These are phyloP conservation scores for Pantala flavescens DNA, from an alignment of 1,140 invertebrate species.

Conservation along the genomic window DNA sequence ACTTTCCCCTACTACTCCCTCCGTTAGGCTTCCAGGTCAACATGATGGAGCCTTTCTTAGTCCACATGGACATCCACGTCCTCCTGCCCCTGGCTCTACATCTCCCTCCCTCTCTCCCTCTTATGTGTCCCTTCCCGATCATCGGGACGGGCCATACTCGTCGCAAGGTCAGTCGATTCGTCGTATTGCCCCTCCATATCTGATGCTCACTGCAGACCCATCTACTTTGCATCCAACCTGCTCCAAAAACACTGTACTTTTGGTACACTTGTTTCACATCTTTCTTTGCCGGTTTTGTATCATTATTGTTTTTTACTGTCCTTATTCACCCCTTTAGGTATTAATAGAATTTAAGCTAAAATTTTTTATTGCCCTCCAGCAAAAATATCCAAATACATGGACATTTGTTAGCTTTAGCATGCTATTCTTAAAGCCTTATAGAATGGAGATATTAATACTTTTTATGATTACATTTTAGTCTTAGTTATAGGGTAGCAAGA, in stretches of 20 bases:
- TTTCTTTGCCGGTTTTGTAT: not conserved
- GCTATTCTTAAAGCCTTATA: not conserved
- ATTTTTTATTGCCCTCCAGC: not conserved
- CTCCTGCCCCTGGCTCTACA: constrained; percentile 10
- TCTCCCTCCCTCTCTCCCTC: constrained; percentile 17
- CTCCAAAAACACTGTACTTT: constrained; percentile 1
- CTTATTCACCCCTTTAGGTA: not conserved
- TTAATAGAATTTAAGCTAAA: not conserved
- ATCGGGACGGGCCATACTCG: constrained; percentile 20
- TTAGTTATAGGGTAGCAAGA: not conserved
- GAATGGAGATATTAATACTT: not conserved
- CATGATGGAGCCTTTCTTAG: not conserved
- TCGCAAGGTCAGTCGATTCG: constrained; percentile 24
- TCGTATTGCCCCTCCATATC: not conserved
- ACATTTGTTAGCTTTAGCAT: not conserved
- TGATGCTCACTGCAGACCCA: not conserved
- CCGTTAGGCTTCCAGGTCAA: not conserved
- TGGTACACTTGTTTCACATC: constrained; percentile 5
- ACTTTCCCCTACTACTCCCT: not conserved
- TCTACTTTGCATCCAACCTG: not conserved
- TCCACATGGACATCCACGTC: not conserved
- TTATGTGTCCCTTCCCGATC: constrained; percentile 18
- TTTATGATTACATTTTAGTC: not conserved
- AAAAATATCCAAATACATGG: not conserved
- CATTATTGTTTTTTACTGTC: not conserved